Evolutionary conservation across 2,797 vertebrate species (phyloP).

Genomic region (Onychomys arenicola): DNA sequence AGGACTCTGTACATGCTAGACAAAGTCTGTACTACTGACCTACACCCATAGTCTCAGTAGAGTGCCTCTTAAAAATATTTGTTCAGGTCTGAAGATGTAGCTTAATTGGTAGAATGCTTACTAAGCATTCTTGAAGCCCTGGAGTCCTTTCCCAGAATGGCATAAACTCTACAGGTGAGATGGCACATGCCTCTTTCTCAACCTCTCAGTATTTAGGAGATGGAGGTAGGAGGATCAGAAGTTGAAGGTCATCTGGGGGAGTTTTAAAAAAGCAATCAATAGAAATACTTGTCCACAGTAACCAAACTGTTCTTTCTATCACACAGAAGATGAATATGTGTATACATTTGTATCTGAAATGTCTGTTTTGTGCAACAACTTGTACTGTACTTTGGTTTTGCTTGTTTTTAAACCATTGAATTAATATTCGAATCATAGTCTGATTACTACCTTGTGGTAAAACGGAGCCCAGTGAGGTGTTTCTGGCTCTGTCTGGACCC

Average conservation of each 20-base stretch:
- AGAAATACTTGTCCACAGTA: conserved; percentile 8
- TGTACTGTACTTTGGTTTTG: not conserved
- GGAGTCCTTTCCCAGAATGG: not conserved
- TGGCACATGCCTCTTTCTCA: not conserved
- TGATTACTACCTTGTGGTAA: not conserved
- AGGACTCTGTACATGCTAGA: not conserved
- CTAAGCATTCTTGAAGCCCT: not conserved
- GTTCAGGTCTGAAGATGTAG: not conserved
- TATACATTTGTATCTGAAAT: not conserved
- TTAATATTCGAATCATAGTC: not conserved
- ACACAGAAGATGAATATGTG: not conserved
- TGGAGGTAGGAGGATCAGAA: not conserved
- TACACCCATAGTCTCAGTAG: not conserved
- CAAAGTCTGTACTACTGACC: not conserved
- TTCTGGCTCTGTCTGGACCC: not conserved
- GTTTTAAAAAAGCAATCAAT: not conserved
- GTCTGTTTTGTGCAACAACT: not conserved
- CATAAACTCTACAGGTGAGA: not conserved
- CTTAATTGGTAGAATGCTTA: not conserved
- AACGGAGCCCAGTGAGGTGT: not conserved
- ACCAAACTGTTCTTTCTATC: conserved; percentile 54
- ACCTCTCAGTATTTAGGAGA: not conserved
- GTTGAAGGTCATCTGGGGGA: not conserved
- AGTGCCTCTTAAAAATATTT: conserved; percentile 2
- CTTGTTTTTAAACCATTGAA: not conserved